Conservation (phyloP, 2,888 invertebrate species). For the Phyto melanocephala region DNA sequence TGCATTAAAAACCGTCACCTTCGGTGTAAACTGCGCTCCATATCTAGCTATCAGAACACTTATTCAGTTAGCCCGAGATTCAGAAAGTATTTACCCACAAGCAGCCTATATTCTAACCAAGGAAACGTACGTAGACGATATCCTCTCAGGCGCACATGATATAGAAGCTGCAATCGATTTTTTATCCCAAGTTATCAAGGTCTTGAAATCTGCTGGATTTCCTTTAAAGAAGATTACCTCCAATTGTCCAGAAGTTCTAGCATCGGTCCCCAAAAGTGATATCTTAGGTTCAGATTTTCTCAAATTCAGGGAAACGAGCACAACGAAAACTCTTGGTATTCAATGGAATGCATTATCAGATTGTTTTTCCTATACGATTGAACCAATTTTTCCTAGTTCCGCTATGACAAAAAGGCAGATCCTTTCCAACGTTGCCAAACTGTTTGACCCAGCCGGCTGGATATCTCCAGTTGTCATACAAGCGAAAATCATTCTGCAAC, state of each 20-base stretch:
- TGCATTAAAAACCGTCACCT: too few species aligned
- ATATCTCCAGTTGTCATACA: conserved; percentile 20
- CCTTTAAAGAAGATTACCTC: neutral
- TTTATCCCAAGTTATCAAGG: neutral
- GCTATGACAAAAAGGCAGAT: neutral
- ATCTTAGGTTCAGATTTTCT: conserved; percentile 11
- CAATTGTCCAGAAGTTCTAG: too few species aligned
- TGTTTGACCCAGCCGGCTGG: conserved; percentile 39
- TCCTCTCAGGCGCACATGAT: neutral
- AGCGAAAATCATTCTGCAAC: conserved; percentile 32
- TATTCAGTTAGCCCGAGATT: too few species aligned
- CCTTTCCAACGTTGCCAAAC: neutral
- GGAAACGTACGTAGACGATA: neutral
- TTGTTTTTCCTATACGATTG: conserved; percentile 18
- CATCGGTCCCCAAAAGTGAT: neutral
- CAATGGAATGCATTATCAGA: conserved; percentile 32
- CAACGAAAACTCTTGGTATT: conserved; percentile 32
- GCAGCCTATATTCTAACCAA: neutral
- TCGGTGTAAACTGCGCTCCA: too few species aligned
- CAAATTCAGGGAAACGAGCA: conserved; percentile 22
- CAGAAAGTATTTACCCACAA: neutral
- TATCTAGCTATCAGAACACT: too few species aligned
- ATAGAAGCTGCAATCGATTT: neutral
- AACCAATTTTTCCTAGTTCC: neutral
- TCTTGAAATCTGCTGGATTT: neutral